Evolutionary conservation across 2,888 invertebrate species (phyloP), one percentile per base, ranked within the genome.

Genomic region (Spatulosminthurus flaviceps): DNA sequence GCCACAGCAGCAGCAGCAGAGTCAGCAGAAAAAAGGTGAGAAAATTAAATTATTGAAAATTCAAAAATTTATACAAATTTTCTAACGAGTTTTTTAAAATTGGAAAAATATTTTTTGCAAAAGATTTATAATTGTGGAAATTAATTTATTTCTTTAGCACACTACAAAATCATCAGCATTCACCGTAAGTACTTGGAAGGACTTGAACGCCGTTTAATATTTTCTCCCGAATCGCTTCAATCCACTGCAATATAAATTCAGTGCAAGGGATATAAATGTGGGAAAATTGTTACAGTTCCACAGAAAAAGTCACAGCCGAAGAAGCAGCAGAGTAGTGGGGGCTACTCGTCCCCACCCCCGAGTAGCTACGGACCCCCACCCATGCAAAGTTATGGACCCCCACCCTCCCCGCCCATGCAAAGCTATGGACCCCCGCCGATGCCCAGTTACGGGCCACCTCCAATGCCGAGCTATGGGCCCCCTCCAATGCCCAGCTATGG

Each of bases 151-250:
- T 13, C 16, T 51, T 16, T 19, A 51, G 51, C 16, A 2, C 51
- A 51, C n/a, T 51, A 19, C 51, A 13, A n/a, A n/a, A 51, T 51
- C 4, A 51, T 51, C 51, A 51, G 51, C 51, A 51, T 51, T 51
- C 51, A 51, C 16, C 51, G 51, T 51, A 51, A 51, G 51, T 51
- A n/a, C n/a, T n/a, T n/a, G n/a, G n/a, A n/a, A n/a, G n/a, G n/a
- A n/a, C n/a, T n/a, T n/a, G n/a, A n/a, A n/a, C n/a, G n/a, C n/a
- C n/a, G n/a, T n/a, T n/a, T n/a, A n/a, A n/a, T n/a, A n/a, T n/a
- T n/a, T n/a, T n/a, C n/a, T n/a, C n/a, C n/a, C n/a, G n/a, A 60
- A 21, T 60, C 60, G 7, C 60, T 60, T 21, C 16, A 60, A 60
- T n/a, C n/a, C n/a, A n/a, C n/a, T n/a, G n/a, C n/a, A n/a, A n/a